Percentiles rank a stretch among this genome's conserved stretches.
Evolutionary conservation across 2,113 vertebrate species (phyloP).

Genomic region (Heliornis fulica): DNA sequence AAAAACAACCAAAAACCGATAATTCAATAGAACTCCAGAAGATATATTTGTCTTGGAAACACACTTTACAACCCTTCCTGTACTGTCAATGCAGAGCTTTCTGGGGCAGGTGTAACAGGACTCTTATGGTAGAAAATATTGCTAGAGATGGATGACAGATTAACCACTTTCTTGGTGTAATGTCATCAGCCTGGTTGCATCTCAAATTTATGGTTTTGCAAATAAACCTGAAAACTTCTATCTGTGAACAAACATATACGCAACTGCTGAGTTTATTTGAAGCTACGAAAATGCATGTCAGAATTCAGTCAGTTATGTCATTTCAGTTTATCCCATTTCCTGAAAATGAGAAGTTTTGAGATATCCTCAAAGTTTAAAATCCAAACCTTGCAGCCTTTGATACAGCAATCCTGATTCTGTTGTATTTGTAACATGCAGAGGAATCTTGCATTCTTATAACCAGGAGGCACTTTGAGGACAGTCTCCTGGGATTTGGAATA

Average conservation of each 20-base stretch:
- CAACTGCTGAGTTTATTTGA: background rate
- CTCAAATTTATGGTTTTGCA: too few relatives aligned
- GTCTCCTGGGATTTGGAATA: conserved; percentile 11
- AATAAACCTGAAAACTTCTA: too few relatives aligned
- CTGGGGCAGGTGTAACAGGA: background rate
- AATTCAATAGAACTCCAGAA: background rate
- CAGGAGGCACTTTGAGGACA: background rate
- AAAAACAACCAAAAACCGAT: too few relatives aligned
- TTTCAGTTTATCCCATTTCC: background rate
- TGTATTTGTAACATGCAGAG: background rate
- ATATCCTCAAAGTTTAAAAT: background rate
- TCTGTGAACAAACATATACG: too few relatives aligned
- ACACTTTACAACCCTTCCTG: background rate
- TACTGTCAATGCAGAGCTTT: background rate
- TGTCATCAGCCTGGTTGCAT: background rate
- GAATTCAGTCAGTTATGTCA: background rate
- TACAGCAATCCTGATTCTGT: background rate
- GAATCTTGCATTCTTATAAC: background rate
- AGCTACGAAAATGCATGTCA: background rate
- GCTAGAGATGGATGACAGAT: background rate
- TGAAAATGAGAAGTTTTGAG: background rate
- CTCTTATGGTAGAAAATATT: background rate
- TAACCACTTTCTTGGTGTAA: background rate
- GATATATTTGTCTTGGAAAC: too few relatives aligned
- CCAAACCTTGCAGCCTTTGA: background rate